Evolutionary conservation across 2,888 invertebrate species (phyloP).

Genomic region (Odontocerum albicorne): DNA sequence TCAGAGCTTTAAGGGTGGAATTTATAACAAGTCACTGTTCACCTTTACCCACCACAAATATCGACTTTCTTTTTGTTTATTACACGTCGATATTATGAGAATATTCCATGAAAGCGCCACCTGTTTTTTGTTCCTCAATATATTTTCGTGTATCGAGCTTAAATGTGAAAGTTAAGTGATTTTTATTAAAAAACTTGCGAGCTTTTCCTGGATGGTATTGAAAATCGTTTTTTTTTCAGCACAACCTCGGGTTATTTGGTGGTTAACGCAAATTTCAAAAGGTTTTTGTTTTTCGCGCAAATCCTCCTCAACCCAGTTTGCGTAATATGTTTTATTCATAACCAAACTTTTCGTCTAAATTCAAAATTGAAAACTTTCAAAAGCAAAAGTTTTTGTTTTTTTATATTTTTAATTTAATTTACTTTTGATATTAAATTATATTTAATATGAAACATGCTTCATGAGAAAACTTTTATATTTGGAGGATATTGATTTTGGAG

Average conservation of each 20-base stretch:
- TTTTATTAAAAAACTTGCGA: background rate
- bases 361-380: background rate
- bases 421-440: too few relatives aligned
- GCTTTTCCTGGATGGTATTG: background rate
- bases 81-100: conserved; percentile 25
- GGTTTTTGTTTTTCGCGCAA: background rate
- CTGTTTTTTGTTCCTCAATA: conserved; percentile 21
- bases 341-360: background rate
- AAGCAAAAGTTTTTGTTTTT: too few relatives aligned
- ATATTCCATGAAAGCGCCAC: conserved; percentile 22
- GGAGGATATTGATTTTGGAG: too few relatives aligned
- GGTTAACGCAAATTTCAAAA: background rate
- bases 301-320: background rate
- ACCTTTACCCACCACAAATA: background rate
- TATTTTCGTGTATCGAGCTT: background rate
- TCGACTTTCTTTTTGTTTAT: conserved; percentile 32
- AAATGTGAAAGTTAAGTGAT: background rate
- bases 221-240: background rate
- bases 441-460: too few relatives aligned
- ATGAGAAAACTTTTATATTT: too few relatives aligned
- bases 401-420: too few relatives aligned
- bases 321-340: background rate
- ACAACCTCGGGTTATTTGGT: background rate
- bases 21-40: background rate
- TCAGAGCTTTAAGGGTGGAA: background rate